Conservation (phyloP, 2,797 vertebrate genomes). For the Oreortyx pictus region DNA sequence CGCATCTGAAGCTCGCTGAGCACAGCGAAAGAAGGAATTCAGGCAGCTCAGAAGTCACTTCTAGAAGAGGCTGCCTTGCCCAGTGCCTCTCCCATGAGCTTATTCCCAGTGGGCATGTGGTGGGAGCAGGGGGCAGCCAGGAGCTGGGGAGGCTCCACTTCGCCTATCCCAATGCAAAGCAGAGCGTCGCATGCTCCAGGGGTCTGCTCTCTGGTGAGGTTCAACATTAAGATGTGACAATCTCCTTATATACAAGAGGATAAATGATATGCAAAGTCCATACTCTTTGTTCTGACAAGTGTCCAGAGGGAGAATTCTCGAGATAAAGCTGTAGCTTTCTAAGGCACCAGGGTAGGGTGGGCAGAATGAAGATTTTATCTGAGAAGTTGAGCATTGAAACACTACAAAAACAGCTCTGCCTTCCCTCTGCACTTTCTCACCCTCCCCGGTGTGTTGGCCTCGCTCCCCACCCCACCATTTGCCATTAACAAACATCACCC, state of each 20-base stretch:
- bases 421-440: background rate
- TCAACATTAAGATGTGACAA: constrained; percentile 77
- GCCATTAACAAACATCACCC: background rate
- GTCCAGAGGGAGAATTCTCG: constrained; percentile 71
- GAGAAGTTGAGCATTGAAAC: constrained; percentile 52
- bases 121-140: background rate
- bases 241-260: constrained; percentile 74
- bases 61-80: background rate
- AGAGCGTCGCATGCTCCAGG: constrained; percentile 27
- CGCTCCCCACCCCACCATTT: background rate
- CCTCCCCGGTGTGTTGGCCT: background rate
- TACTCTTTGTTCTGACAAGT: constrained; percentile 74
- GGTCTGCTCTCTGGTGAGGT: constrained; percentile 73
- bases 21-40: rapidly evolving
- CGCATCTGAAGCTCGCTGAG: rapidly evolving
- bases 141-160: background rate
- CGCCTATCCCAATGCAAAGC: constrained; percentile 69
- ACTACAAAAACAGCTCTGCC: background rate
- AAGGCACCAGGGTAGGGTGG: constrained; percentile 63
- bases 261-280: constrained; percentile 76
- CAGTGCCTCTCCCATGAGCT: background rate
- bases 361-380: constrained; percentile 72
- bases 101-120: rapidly evolving
- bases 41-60: background rate
- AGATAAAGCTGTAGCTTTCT: constrained; percentile 73